A percentile compares a stretch with the other conserved stretches of the same genome.
Evolutionary conservation across 2,888 invertebrate species (phyloP).

Genomic region (Mongoloraphidia duomilia): DNA sequence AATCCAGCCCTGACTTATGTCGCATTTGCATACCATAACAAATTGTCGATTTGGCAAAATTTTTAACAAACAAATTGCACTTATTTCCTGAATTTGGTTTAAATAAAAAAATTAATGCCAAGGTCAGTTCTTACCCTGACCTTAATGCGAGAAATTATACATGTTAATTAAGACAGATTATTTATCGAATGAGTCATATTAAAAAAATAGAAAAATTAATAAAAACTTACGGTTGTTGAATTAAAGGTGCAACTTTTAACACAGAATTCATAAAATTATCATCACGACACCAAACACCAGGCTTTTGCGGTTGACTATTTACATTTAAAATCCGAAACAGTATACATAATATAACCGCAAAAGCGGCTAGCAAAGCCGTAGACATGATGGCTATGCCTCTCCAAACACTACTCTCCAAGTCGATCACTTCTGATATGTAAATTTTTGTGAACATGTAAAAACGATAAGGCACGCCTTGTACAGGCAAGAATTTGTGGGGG

Average conservation of each 20-base stretch:
- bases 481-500: conserved; percentile 3
- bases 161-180: no score
- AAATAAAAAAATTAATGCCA: no score
- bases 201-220: neutral
- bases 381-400: conserved; percentile 43
- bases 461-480: conserved; percentile 9
- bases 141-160: no score
- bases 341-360: conserved; percentile 70
- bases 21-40: neutral
- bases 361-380: conserved; percentile 62
- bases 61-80: neutral
- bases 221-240: conserved; percentile 69
- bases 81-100: no score
- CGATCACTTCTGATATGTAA: conserved; percentile 1
- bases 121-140: no score
- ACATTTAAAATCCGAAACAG: conserved; percentile 74
- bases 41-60: conserved; percentile 5
- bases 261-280: conserved; percentile 61
- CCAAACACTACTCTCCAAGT: conserved; percentile 5
- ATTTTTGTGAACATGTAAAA: neutral
- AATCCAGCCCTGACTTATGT: neutral
- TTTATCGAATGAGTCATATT: no score
- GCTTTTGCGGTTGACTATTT: conserved; percentile 67
- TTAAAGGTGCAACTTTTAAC: conserved; percentile 61
- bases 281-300: conserved; percentile 63